These are phyloP conservation scores for Montipora efflorescens DNA, from an alignment of 64 coral and sea anemone species.

Conservation along the genomic window DNA sequence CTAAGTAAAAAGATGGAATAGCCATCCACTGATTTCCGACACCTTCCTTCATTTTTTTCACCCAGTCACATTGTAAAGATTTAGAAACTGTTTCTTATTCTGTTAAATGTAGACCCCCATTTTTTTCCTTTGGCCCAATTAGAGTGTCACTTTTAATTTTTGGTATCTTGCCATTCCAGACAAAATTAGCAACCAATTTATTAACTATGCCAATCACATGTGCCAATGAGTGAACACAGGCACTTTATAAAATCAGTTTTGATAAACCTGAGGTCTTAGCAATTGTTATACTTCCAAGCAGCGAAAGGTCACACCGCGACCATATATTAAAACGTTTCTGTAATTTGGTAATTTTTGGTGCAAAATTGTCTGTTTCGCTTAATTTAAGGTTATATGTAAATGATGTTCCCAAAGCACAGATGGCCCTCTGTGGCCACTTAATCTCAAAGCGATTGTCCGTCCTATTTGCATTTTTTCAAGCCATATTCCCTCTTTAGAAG, in stretches of 20 bases:
- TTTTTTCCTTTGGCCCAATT: background rate
- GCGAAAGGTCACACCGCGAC: too few species aligned
- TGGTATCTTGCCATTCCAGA: slow-evolving; percentile 7
- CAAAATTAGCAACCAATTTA: background rate
- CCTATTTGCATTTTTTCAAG: too few species aligned
- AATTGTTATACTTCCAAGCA: background rate
- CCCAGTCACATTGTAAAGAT: background rate
- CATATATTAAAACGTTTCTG: too few species aligned
- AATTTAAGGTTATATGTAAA: too few species aligned
- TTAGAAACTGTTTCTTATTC: background rate
- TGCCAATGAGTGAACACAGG: background rate
- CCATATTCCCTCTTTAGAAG: too few species aligned
- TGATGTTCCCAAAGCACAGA: too few species aligned
- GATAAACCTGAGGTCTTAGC: background rate
- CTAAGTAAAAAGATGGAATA: background rate
- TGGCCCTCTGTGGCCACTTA: too few species aligned
- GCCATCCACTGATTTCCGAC: background rate
- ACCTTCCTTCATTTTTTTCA: background rate
- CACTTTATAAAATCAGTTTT: background rate
- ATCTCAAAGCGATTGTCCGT: too few species aligned
- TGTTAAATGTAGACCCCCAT: background rate
- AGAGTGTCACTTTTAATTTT: slow-evolving; percentile 7
- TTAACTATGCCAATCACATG: background rate
- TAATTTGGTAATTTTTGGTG: too few species aligned
- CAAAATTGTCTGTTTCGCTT: too few species aligned